A percentile compares a stretch with the other conserved stretches of the same genome.
Evolutionary conservation across 2,888 invertebrate species (phyloP).

Genomic region (Pandemis cinnamomeana): DNA sequence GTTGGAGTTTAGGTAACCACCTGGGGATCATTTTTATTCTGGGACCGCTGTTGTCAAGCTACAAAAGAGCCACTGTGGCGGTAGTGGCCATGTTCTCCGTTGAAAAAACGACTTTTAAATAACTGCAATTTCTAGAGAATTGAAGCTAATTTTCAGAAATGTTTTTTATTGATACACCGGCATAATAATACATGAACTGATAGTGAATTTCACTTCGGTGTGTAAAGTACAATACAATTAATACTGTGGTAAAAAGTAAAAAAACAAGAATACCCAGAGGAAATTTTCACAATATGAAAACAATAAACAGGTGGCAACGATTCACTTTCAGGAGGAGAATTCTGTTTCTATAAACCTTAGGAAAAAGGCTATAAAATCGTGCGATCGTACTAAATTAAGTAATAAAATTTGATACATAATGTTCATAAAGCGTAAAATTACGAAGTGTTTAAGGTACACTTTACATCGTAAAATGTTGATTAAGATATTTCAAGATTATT

Average conservation of each 20-base stretch:
- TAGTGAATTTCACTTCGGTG: no score
- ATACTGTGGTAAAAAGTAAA: neutral
- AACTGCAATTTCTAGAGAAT: no score
- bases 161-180: no score
- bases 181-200: no score
- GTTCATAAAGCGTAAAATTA: slow-evolving; percentile 30
- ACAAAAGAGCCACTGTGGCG: no score
- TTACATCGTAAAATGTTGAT: slow-evolving; percentile 9
- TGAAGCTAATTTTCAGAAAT: no score
- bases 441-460: slow-evolving; percentile 10
- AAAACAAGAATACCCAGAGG: neutral
- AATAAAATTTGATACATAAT: slow-evolving; percentile 26
- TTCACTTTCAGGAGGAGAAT: neutral
- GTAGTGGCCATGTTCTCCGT: no score
- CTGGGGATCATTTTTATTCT: no score
- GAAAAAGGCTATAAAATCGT: slow-evolving; percentile 10
- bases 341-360: neutral
- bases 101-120: no score
- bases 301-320: neutral
- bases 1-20: no score
- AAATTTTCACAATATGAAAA: neutral
- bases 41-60: no score
- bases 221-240: no score
- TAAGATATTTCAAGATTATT: neutral
- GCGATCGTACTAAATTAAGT: slow-evolving; percentile 20